Conservation (phyloP, 2,888 invertebrate species). For the Unio delphinus region DNA sequence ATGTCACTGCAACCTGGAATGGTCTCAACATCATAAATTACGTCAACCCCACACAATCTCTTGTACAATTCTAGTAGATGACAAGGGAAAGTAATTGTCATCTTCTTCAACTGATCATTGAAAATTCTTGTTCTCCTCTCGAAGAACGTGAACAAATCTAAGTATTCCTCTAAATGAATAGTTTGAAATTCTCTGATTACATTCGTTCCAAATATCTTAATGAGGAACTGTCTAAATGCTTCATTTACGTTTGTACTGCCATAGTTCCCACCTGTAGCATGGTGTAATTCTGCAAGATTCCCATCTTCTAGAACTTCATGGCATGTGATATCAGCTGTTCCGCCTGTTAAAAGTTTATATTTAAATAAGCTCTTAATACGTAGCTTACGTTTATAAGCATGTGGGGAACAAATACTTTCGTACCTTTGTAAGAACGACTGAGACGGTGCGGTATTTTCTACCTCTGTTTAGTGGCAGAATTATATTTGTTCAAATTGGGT, state of each 20-base stretch:
- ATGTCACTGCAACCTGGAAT: neutral
- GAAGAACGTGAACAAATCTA: constrained; percentile 22
- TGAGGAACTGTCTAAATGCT: constrained; percentile 8
- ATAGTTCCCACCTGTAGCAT: constrained; percentile 23
- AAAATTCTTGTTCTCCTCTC: constrained; percentile 22
- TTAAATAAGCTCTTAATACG: no score
- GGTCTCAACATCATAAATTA: neutral
- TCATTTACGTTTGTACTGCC: constrained; percentile 25
- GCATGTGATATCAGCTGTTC: constrained; percentile 17
- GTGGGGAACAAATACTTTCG: no score
- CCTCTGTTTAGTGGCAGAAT: no score
- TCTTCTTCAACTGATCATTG: constrained; percentile 9
- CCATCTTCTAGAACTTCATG: constrained; percentile 19
- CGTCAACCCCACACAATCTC: neutral
- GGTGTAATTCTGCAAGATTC: constrained; percentile 21
- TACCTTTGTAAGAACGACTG: no score
- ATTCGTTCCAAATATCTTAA: constrained; percentile 9
- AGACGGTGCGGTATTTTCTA: no score
- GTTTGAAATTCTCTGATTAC: constrained; percentile 11
- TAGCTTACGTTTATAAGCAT: no score
- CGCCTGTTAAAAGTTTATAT: no score
- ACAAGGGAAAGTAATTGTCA: constrained; percentile 13
- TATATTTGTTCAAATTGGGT: no score
- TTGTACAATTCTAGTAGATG: constrained; percentile 9
- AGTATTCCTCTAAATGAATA: constrained; percentile 13